Base-by-base conservation (phyloP, 1,140 invertebrate species). In the Drosophila arizonae region DNA sequence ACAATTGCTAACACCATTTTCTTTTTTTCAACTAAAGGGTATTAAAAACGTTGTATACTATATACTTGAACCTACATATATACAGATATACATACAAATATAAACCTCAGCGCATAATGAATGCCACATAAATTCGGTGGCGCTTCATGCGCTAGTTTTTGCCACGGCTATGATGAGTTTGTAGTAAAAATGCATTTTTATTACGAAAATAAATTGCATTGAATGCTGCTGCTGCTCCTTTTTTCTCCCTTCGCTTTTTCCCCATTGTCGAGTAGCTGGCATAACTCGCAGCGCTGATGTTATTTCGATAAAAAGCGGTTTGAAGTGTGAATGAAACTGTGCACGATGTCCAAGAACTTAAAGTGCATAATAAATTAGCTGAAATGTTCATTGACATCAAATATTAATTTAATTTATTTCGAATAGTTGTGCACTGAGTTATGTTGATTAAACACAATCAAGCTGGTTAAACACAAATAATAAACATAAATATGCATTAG, bases 101-200 rank as follows among this genome's bases (percentile, higher is more conserved):
- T 72, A 62, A 69, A 63, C 65, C 67, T 50, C 72, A 21, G 43
- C 63, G 68, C 76, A 82, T 79, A 86, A 86, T 85, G 81, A 85
- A 85, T 76, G 79, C 82, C 65, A 60, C 52, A 87, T 87, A 87
- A 81, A 86, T 76, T 78, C 63, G 46, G 21, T 58, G 64, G 75
- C 64, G 71, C 13, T 43, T 36, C 74, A 70, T 72, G 74, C 62
- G 26, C 75, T 78, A 78, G 78, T 70, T 79, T 87, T 82, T 63
- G 5, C 10, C 69, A 65, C 72, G 72, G 55, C 82, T 82, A 76
- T 86, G 82, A 85, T 87, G 33, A 33, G 33, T 79, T 87, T 73
- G 82, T 87, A 87, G 87, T 87, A 87, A 87, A 86, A 86, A 79
- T 79, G 76, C 65, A 87, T 62, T 86, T 86, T 86, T 87, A 87